Evolutionary conservation across 2,888 invertebrate genomes (phyloP).

Genomic region (Agrotis ipsilon): DNA sequence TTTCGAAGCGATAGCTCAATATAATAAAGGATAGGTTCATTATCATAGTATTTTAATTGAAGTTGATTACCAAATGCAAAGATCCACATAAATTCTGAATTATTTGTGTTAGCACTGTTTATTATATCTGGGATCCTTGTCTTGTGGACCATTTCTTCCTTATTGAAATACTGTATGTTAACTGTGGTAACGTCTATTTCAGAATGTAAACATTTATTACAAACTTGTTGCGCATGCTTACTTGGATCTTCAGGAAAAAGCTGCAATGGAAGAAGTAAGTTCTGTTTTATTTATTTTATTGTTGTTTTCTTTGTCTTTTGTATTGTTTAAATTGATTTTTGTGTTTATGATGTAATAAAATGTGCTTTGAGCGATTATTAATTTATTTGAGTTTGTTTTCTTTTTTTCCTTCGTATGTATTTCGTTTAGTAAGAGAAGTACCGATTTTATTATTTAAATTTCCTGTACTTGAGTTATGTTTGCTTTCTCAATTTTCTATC

Average conservation of each 20-base stretch:
- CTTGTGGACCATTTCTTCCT: no score
- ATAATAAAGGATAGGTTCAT: no score
- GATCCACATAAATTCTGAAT: no score
- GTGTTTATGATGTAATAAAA: slow-evolving; percentile 32
- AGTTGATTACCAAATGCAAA: no score
- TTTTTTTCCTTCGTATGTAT: slow-evolving; percentile 15
- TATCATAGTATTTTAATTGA: no score
- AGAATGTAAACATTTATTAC: slow-evolving; percentile 69
- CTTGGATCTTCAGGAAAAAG: slow-evolving; percentile 93
- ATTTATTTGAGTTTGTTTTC: slow-evolving; percentile 32
- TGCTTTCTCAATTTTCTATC: not conserved
- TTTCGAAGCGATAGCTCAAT: no score
- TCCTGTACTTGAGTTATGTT: not conserved
- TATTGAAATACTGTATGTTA: no score
- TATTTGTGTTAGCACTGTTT: no score
- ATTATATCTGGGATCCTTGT: no score
- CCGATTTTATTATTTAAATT: not conserved
- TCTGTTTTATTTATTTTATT: slow-evolving; percentile 21
- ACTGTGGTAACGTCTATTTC: slow-evolving; percentile 57
- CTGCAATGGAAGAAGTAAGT: slow-evolving; percentile 99
- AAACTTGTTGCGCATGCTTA: slow-evolving; percentile 82
- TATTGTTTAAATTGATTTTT: slow-evolving; percentile 15
- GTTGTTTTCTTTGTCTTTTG: not conserved
- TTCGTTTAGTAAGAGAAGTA: slow-evolving; percentile 12
- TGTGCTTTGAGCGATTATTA: slow-evolving; percentile 2